Evolutionary conservation across 2,113 vertebrate genomes (phyloP).

Genomic region (Smithornis capensis): DNA sequence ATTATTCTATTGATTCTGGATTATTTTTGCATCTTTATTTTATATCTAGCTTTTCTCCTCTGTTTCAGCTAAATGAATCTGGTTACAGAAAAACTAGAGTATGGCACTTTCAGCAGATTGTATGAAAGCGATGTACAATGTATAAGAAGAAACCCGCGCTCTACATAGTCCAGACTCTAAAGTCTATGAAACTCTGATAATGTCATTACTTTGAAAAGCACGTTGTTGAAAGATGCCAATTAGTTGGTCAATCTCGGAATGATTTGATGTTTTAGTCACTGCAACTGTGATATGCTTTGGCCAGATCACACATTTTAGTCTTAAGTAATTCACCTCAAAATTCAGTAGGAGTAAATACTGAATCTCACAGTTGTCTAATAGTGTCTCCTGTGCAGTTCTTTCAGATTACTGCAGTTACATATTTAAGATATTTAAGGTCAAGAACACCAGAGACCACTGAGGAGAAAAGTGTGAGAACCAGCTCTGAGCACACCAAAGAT

Average conservation of each 20-base stretch:
- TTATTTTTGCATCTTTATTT: not conserved
- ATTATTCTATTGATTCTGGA: not conserved
- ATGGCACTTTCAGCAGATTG: no score
- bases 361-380: no score
- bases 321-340: no score
- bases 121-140: no score
- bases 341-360: no score
- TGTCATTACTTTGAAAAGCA: not conserved
- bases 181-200: not conserved
- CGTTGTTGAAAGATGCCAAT: not conserved
- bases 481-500: accelerated
- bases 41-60: not conserved
- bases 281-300: not conserved
- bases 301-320: no score
- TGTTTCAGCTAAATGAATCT: not conserved
- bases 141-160: no score
- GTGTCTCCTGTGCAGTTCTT: no score
- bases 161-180: not conserved
- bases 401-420: no score
- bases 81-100: not conserved
- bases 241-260: not conserved
- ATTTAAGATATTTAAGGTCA: not conserved
- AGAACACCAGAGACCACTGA: not conserved
- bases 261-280: not conserved
- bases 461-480: not conserved